A percentile compares a stretch with the other conserved stretches of the same genome.
Conservation (phyloP, 2,888 invertebrate species). For the Lithosia quadra region DNA sequence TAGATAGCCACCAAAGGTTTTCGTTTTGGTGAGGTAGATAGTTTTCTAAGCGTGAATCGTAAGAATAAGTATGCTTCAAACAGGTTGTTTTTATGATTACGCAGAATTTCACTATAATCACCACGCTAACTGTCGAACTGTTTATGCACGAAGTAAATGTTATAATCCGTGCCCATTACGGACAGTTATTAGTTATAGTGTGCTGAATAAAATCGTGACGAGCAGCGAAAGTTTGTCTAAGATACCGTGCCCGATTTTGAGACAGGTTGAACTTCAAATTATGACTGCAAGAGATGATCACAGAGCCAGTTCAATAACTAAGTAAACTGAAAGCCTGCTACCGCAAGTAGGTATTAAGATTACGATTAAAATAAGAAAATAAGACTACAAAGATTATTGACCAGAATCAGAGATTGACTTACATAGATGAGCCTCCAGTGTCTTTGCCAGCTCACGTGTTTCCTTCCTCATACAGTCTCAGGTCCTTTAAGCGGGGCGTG, state of each 20-base stretch:
- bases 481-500: too few relatives aligned
- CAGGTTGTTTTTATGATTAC: neutral
- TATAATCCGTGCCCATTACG: conserved; percentile 8
- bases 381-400: too few relatives aligned
- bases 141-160: neutral
- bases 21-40: neutral
- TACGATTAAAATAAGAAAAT: too few relatives aligned
- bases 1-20: neutral
- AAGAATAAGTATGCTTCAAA: neutral
- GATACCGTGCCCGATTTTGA: neutral
- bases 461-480: too few relatives aligned
- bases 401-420: too few relatives aligned
- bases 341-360: too few relatives aligned
- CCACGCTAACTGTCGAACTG: neutral
- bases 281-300: neutral
- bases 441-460: too few relatives aligned
- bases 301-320: neutral
- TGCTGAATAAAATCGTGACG: conserved; percentile 13
- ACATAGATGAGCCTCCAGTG: too few relatives aligned
- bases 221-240: neutral
- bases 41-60: neutral
- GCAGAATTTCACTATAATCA: conserved; percentile 8
- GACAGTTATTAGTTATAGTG: neutral
- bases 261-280: neutral
- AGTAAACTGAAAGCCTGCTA: too few relatives aligned